phyloP scores from a whole-genome alignment of 2,113 vertebrate genomes.

The Hystrix cristata region DNA sequence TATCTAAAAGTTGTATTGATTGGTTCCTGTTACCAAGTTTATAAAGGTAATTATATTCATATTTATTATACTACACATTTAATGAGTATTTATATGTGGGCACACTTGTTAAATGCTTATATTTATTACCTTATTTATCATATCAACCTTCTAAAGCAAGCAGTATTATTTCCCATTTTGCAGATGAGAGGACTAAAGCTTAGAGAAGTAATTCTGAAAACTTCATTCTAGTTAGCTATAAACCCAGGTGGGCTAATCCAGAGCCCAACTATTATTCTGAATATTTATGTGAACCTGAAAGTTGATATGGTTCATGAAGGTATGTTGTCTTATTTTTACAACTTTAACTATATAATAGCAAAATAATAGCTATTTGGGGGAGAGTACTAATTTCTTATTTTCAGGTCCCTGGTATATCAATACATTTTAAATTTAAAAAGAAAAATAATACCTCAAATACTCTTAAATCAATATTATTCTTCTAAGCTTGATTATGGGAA shows the following conservation, averaged over 20 bases:
- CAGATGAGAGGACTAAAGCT: constrained; percentile 39
- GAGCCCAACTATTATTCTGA: constrained; percentile 23
- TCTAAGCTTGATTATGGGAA: constrained; percentile 16
- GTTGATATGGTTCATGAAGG: background rate
- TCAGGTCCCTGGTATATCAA: background rate
- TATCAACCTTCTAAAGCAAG: background rate
- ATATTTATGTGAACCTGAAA: constrained; percentile 1
- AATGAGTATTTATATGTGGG: background rate
- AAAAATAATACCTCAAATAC: constrained; percentile 54
- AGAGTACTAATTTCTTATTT: constrained; percentile 29
- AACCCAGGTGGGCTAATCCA: constrained; percentile 43
- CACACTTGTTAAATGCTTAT: constrained; percentile 21
- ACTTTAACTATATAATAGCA: constrained; percentile 25
- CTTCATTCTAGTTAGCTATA: constrained; percentile 28
- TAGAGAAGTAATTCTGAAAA: constrained; percentile 54
- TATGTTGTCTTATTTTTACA: constrained; percentile 35
- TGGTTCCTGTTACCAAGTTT: background rate
- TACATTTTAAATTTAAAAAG: constrained; percentile 61
- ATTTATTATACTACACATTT: constrained; percentile 28
- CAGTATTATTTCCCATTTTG: constrained; percentile 38
- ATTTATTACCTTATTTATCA: background rate
- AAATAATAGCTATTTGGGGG: constrained; percentile 12
- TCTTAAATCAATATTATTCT: constrained; percentile 51
- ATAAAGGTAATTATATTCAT: constrained; percentile 60
- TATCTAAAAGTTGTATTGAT: background rate